Percentiles rank a stretch among this genome's conserved stretches.
Evolutionary conservation across 2,113 vertebrate genomes (phyloP).

Genomic region (Limanda limanda): DNA sequence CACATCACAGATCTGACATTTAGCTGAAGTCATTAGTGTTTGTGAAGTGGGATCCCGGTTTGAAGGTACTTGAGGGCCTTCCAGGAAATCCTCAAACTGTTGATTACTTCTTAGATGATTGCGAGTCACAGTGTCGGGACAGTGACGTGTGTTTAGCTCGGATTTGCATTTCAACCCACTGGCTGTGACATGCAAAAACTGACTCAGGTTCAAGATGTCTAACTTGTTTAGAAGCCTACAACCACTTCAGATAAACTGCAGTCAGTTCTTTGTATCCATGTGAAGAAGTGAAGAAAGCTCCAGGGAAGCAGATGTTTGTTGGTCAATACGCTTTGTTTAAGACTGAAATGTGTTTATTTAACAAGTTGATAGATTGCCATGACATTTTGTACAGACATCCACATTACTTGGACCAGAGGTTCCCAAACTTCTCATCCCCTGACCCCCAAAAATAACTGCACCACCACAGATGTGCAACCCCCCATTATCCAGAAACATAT

Average conservation of each 20-base stretch:
- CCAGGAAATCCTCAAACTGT: slow-evolving; percentile 32
- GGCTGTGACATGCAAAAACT: background rate
- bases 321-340: too few species aligned
- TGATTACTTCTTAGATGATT: background rate
- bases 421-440: too few species aligned
- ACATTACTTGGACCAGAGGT: too few species aligned
- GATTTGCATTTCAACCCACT: background rate
- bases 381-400: too few species aligned
- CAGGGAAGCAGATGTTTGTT: too few species aligned
- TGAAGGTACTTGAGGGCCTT: background rate
- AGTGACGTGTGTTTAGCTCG: background rate
- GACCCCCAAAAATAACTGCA: too few species aligned
- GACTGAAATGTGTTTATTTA: too few species aligned
- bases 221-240: background rate
- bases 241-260: background rate
- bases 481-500: too few species aligned
- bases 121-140: background rate
- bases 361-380: too few species aligned
- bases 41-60: background rate
- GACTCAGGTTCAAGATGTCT: background rate
- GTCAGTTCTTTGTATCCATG: background rate
- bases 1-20: background rate
- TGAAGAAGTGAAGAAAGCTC: too few species aligned
- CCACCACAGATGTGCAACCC: too few species aligned
- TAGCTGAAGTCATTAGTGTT: background rate